These are phyloP conservation scores for Auanema freiburgensis DNA, from an alignment of 2,888 invertebrate species.

Conservation along the genomic window DNA sequence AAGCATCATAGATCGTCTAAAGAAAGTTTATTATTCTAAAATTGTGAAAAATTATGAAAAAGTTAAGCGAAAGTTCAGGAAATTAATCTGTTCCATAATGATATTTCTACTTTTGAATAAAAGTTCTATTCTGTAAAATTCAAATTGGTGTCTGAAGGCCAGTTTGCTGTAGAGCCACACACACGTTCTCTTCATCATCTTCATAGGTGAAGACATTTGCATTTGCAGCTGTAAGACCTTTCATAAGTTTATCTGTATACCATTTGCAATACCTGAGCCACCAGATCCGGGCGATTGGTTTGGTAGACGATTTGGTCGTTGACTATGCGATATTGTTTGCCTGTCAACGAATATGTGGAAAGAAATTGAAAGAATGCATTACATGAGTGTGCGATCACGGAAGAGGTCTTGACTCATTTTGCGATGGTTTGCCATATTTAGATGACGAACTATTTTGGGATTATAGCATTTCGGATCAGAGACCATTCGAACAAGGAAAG, in stretches of 20 bases:
- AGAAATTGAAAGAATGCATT: constrained; percentile 2
- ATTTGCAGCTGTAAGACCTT: not conserved
- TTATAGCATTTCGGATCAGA: constrained; percentile 90
- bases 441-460: constrained; percentile 75
- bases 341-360: constrained; percentile 15
- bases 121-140: constrained; percentile 10
- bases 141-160: constrained; percentile 57
- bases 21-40: not conserved
- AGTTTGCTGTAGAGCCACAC: constrained; percentile 45
- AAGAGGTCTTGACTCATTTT: constrained; percentile 66
- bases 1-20: not conserved
- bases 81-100: no score
- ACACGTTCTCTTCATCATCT: constrained; percentile 47
- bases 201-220: constrained; percentile 25
- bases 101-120: not conserved
- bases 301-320: constrained; percentile 22
- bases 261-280: constrained; percentile 12
- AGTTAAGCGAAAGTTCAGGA: not conserved
- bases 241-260: not conserved
- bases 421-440: constrained; percentile 62
- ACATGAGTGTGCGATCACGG: constrained; percentile 60
- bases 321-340: constrained; percentile 41
- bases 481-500: constrained; percentile 92
- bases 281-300: constrained; percentile 19
- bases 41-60: not conserved